phyloP scores from a whole-genome alignment of 2,113 vertebrate species.

The Grammomys dolichurus region DNA sequence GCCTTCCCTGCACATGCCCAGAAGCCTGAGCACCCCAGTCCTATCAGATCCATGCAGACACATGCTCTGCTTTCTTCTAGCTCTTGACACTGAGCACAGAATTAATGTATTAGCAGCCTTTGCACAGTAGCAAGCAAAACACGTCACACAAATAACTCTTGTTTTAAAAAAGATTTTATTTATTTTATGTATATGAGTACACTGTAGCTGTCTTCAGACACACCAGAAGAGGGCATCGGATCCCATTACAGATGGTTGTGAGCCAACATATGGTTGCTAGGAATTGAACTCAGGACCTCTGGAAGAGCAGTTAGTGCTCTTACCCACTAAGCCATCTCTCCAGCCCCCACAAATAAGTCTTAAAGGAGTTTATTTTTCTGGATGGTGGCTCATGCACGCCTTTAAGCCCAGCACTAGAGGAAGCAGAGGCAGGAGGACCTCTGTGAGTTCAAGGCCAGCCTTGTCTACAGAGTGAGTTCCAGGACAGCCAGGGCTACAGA shows the following conservation, averaged over 20 bases:
- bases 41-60: neutral
- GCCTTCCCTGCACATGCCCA: neutral
- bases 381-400: neutral
- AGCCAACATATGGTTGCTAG: too few species aligned
- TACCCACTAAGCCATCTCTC: too few species aligned
- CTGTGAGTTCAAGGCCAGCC: neutral
- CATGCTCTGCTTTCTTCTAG: neutral
- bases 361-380: neutral
- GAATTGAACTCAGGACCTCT: too few species aligned
- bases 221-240: too few species aligned
- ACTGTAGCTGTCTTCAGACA: too few species aligned
- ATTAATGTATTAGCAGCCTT: neutral
- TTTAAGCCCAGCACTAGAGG: neutral
- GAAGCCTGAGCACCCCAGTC: too few species aligned
- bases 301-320: too few species aligned
- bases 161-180: too few species aligned
- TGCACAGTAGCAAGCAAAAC: neutral
- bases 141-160: neutral
- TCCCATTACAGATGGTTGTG: too few species aligned
- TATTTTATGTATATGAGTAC: too few species aligned
- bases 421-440: neutral
- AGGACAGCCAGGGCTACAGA: neutral
- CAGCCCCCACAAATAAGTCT: too few species aligned
- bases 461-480: neutral
- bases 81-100: neutral